phyloP scores from a whole-genome alignment of 2,888 invertebrate genomes.

The Plemyria rubiginata region DNA sequence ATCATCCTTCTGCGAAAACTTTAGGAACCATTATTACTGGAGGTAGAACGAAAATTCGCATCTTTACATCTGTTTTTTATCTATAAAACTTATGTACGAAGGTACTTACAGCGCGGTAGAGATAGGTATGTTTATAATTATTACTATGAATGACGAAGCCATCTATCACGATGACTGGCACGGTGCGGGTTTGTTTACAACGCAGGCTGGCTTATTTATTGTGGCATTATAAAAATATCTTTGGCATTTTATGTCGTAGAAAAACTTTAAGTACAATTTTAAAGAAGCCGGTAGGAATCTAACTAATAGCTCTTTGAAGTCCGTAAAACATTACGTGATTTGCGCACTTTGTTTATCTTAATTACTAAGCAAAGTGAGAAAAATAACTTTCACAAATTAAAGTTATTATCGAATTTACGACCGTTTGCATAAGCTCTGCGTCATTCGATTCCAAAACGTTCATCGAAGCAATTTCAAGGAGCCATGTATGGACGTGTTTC shows the following conservation, averaged over 20 bases:
- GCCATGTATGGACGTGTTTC: slow-evolving; percentile 28
- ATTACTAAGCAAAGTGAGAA: slow-evolving; percentile 8
- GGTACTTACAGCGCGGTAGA: not conserved
- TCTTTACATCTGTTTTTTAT: slow-evolving; percentile 1
- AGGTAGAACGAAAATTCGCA: slow-evolving; percentile 24
- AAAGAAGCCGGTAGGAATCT: not conserved
- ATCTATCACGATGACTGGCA: slow-evolving; percentile 34
- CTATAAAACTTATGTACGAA: not conserved
- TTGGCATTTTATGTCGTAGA: slow-evolving; percentile 16
- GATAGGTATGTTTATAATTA: slow-evolving; percentile 23
- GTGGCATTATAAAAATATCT: slow-evolving; percentile 28
- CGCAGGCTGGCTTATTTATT: slow-evolving; percentile 25
- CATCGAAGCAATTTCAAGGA: slow-evolving; percentile 16
- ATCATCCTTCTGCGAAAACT: slow-evolving; percentile 63
- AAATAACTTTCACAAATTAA: slow-evolving; percentile 30
- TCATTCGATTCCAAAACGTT: slow-evolving; percentile 19
- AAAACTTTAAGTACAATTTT: slow-evolving; percentile 6
- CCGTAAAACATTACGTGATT: slow-evolving; percentile 4
- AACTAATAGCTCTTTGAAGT: not conserved
- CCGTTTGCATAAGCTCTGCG: slow-evolving; percentile 31
- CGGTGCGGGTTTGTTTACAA: slow-evolving; percentile 38
- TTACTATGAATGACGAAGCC: slow-evolving; percentile 34
- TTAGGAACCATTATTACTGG: slow-evolving; percentile 46
- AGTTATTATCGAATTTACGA: slow-evolving; percentile 25
- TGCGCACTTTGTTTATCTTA: slow-evolving; percentile 12